Base-by-base conservation (phyloP, 2,888 invertebrate species). In the Holacanthella duospinosa region DNA sequence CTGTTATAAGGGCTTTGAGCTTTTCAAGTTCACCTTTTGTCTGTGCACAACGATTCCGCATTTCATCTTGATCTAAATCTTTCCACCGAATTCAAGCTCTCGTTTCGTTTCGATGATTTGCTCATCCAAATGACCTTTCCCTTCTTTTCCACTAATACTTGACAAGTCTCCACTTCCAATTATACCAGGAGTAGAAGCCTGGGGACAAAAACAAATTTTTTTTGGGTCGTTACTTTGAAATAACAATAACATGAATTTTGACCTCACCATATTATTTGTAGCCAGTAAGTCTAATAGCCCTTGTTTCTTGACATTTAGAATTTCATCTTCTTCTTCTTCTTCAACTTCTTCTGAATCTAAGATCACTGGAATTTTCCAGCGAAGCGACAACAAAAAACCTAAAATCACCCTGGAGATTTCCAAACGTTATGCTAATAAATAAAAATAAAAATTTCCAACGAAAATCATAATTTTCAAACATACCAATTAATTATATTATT, bases 81-180 rank as follows among this genome's bases (percentile, higher is more conserved):
- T 65, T 43, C 65, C 61, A 44, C 63, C 59, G 73, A 82, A 83
- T 66, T 86, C 85, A 57, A 86, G 81, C 75, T 89, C 89, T 75
- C 88, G 88, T 77, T 93, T 89, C 0, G 93, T 91, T 76, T 94
- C 89, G 66, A 96, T 79, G 75, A 95, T 94, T 79, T 94, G 93
- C 75, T 92, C 90, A 0, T 96, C 95, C 60, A 95, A 80, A 75
- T 89, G 88, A 0, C 93, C 91, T 73, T 85, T 84, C 59, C 79
- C 65, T 21, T 68, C 68, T 21, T 21, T 21, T n/a, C n/a, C n/a
- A n/a, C n/a, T n/a, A n/a, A n/a, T n/a, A 48, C n/a, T 48, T 21
- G n/a, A n/a, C 48, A 36, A 36, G 36, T 36, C 36, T 9, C 36
- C 36, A 36, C 48, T 21, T n/a, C 48, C 36, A 6, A 36, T 36